Conservation (phyloP, 2,888 invertebrate genomes). For the Protophormia terraenovae region DNA sequence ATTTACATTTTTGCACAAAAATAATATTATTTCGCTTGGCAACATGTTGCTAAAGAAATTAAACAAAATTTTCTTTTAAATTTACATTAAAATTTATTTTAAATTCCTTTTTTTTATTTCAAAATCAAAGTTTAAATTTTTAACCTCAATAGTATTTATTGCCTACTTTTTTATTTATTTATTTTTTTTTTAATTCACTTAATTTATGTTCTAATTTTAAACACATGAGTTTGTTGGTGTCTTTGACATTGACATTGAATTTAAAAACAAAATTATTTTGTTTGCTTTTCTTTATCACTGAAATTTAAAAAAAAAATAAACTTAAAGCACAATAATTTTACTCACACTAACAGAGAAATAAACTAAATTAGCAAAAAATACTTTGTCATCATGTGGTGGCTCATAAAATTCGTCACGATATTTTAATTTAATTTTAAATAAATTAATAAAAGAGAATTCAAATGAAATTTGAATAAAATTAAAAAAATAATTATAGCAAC, state of each 20-base stretch:
- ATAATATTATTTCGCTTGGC: too few relatives aligned
- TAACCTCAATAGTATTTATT: neutral
- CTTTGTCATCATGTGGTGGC: neutral
- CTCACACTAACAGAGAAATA: neutral
- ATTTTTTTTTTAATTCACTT: neutral
- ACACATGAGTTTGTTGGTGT: neutral
- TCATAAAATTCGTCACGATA: neutral
- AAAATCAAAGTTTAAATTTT: too few relatives aligned
- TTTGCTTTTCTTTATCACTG: neutral
- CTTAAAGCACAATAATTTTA: neutral
- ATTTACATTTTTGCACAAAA: too few relatives aligned
- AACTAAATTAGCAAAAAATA: too few relatives aligned
- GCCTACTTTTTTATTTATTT: neutral
- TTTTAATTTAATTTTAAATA: neutral
- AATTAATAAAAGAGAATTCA: neutral
- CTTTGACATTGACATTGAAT: conserved; percentile 58
- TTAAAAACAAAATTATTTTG: conserved; percentile 3
- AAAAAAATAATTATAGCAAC: neutral
- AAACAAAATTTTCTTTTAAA: too few relatives aligned
- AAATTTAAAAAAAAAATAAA: neutral
- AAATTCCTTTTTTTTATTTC: too few relatives aligned
- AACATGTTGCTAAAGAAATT: neutral
- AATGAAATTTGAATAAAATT: neutral
- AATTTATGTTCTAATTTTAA: neutral
- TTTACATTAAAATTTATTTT: neutral